These are phyloP conservation scores for Neelides folsomi DNA, from an alignment of 2,888 invertebrate species.

Conservation along the genomic window DNA sequence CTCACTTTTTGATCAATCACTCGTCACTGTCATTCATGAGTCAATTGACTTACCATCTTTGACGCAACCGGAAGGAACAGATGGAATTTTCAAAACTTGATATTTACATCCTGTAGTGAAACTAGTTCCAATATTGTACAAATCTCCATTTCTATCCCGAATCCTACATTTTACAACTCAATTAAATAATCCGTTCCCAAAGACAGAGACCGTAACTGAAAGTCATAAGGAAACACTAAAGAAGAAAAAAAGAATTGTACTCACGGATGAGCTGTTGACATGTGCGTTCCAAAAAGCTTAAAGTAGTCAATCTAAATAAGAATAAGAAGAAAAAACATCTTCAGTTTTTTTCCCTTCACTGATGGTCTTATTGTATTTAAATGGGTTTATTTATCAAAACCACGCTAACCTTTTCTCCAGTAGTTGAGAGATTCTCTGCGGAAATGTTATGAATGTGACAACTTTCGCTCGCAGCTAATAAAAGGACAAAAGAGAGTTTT, in stretches of 20 bases:
- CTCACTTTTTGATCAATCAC: not conserved
- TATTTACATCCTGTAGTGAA: constrained; percentile 37
- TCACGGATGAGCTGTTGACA: constrained; percentile 40
- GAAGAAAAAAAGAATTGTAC: no score
- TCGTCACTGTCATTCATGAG: not conserved
- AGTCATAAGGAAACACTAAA: no score
- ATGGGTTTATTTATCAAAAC: not conserved
- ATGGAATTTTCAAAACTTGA: constrained; percentile 36
- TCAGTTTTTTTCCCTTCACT: not conserved
- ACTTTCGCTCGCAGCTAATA: constrained; percentile 39
- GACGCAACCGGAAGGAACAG: constrained; percentile 27
- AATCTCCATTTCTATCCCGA: constrained; percentile 37
- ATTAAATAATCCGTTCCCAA: no score
- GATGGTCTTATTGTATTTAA: not conserved
- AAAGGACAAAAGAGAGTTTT: not conserved
- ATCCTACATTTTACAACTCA: constrained; percentile 20
- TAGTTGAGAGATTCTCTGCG: constrained; percentile 38
- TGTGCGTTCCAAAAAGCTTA: constrained; percentile 38
- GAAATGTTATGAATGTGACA: constrained; percentile 39
- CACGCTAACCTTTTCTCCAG: constrained; percentile 34
- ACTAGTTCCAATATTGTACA: constrained; percentile 41
- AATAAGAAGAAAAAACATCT: not conserved
- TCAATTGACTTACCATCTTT: constrained; percentile 31
- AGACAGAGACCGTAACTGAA: no score
- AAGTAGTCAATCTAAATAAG: constrained; percentile 35